Evolutionary conservation across 2,113 vertebrate species (phyloP).

Genomic region (Trochalopteron elliotii): DNA sequence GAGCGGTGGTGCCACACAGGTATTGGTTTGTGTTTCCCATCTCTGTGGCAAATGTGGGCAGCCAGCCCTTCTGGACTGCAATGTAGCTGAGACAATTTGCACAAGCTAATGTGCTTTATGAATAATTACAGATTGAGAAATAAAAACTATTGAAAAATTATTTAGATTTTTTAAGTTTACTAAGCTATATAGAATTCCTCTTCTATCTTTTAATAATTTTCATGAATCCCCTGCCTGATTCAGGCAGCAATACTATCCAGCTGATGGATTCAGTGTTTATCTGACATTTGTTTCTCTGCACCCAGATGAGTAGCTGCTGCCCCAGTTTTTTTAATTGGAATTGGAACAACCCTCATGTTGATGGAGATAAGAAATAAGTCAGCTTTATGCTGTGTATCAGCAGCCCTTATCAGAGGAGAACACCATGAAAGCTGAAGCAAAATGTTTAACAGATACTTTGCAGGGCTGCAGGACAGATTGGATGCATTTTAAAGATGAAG

Average conservation of each 20-base stretch:
- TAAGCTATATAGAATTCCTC: background rate
- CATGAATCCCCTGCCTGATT: background rate
- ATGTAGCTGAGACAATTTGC: background rate
- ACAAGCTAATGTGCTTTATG: background rate
- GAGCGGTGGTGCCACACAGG: background rate
- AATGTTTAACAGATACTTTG: slow-evolving; percentile 58
- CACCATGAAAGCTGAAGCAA: slow-evolving; percentile 28
- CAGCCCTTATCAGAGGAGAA: slow-evolving; percentile 37
- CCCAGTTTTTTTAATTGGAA: slow-evolving; percentile 63
- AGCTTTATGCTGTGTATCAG: slow-evolving; percentile 26
- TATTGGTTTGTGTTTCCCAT: background rate
- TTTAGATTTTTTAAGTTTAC: background rate
- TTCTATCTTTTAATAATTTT: background rate
- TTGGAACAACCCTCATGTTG: slow-evolving; percentile 20
- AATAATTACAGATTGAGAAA: background rate
- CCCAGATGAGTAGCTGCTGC: slow-evolving; percentile 46
- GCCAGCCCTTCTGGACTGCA: background rate
- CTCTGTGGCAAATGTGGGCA: background rate
- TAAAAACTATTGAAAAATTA: background rate
- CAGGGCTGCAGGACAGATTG: slow-evolving; percentile 58
- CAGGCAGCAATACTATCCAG: background rate
- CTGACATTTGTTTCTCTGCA: slow-evolving; percentile 38
- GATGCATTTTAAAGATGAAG: slow-evolving; percentile 64
- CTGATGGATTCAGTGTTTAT: slow-evolving; percentile 36
- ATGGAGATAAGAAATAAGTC: slow-evolving; percentile 55